Base-by-base conservation (phyloP, 2,888 invertebrate genomes). In the Microctonus aethiopoides region DNA sequence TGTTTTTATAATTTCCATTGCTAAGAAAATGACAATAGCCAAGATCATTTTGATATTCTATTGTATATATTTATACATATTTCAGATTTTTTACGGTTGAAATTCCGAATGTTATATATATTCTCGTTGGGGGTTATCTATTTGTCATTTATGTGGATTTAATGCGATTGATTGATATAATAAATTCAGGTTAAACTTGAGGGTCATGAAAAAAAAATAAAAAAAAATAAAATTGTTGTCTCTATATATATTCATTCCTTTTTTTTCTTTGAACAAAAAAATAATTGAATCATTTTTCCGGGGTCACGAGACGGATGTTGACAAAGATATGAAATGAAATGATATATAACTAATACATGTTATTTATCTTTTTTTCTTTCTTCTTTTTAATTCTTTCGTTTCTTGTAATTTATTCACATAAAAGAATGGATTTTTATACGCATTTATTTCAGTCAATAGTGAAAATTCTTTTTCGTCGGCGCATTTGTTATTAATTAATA, bases 401-500 rank as follows among this genome's bases (percentile, higher is more conserved):
- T 39, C n/a, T 39, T 46, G 7, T 7, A 46, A 46, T 46, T 46
- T 46, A 46, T 46, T 46, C 46, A 46, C 16, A 16, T 46, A 46
- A 16, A n/a, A 46, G 46, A 46, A n/a, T 46, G 16, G 20, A 39
- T 16, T 46, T 46, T 9, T 46, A 6, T 46, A 46, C 16, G 9
- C 46, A n/a, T n/a, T n/a, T n/a, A n/a, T n/a, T n/a, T 16, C 46
- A 39, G 1, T 39, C n/a, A 46, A 46, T 46, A 46, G 46, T 46
- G 20, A 46, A 46, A 46, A 46, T 46, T 46, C 29, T 56, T 24
- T 56, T 56, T 26, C 24, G 56, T 26, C 56, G 32, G 29, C 46
- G 9, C 36, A 60, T 24, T 34, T 61, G 61, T 59, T 64, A 69
- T 69, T 59, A 69, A 69, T 69, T 64, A 69, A 68, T 62, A 63